Percentiles rank a stretch among this genome's conserved stretches.
Evolutionary conservation across 2,113 vertebrate species (phyloP).

Genomic region (Passer domesticus): DNA sequence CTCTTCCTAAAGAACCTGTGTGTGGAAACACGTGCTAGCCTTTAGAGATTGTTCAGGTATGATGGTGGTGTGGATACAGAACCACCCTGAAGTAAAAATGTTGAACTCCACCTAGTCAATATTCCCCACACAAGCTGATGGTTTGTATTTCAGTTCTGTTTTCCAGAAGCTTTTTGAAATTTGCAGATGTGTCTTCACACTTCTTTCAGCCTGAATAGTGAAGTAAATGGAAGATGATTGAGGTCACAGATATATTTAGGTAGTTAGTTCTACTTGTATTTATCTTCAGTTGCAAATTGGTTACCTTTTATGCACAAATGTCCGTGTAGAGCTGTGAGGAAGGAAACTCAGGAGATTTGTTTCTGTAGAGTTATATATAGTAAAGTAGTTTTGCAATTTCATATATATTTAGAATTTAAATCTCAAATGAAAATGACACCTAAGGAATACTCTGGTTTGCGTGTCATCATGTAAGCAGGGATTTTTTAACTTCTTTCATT

Average conservation of each 20-base stretch:
- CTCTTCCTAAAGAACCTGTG: neutral
- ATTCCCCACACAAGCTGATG: neutral
- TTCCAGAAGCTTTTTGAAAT: neutral
- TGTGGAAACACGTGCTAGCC: neutral
- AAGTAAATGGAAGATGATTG: neutral
- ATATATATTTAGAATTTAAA: neutral
- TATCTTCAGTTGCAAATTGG: neutral
- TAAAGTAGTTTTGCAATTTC: neutral
- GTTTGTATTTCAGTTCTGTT: neutral
- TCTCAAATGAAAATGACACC: neutral
- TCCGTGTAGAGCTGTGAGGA: neutral
- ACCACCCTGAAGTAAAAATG: neutral
- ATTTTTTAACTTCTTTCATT: neutral
- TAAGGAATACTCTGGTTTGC: neutral
- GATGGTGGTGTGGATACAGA: neutral
- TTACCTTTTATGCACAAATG: neutral
- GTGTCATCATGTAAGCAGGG: neutral
- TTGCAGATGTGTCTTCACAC: neutral
- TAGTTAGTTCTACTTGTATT: neutral
- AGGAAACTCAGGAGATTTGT: neutral
- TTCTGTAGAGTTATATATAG: neutral
- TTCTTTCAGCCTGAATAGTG: neutral
- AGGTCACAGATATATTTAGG: neutral
- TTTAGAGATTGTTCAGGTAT: neutral
- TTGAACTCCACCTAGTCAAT: neutral